Conservation (phyloP, 2,888 invertebrate genomes). For the Polylopha cassiicola region DNA sequence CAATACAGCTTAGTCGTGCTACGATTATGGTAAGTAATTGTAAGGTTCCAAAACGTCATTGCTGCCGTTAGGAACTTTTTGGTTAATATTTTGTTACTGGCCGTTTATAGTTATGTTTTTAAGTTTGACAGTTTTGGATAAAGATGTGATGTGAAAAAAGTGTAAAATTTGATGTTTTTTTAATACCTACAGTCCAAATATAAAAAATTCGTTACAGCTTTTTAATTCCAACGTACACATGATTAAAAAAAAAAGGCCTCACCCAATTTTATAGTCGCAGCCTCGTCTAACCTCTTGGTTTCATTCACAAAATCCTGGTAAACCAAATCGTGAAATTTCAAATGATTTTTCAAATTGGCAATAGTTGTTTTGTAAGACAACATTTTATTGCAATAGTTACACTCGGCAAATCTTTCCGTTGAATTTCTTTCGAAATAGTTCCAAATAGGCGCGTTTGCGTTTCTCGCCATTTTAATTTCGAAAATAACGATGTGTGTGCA, state of each 20-base stretch:
- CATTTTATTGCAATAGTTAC: constrained; percentile 24
- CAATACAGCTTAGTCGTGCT: no score
- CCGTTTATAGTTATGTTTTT: no score
- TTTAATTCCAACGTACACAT: constrained; percentile 1
- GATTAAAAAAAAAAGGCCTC: not conserved
- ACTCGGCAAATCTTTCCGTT: constrained; percentile 18
- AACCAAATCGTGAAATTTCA: constrained; percentile 5
- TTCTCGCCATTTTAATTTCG: constrained; percentile 1
- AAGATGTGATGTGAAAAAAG: no score
- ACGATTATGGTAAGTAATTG: no score
- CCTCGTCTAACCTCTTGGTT: no score
- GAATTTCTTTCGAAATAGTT: constrained; percentile 16
- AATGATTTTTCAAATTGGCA: constrained; percentile 26
- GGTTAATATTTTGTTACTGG: no score
- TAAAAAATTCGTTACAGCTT: no score
- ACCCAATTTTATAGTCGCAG: not conserved
- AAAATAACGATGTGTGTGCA: constrained; percentile 1
- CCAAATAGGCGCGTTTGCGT: constrained; percentile 16
- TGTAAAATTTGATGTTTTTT: no score
- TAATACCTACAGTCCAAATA: no score
- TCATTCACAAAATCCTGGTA: not conserved
- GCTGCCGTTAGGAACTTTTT: no score
- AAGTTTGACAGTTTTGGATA: no score
- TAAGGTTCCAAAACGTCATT: no score
- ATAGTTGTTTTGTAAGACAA: constrained; percentile 26